These are phyloP conservation scores for Melipona beecheii DNA, from an alignment of 2,888 invertebrate species.

Conservation along the genomic window DNA sequence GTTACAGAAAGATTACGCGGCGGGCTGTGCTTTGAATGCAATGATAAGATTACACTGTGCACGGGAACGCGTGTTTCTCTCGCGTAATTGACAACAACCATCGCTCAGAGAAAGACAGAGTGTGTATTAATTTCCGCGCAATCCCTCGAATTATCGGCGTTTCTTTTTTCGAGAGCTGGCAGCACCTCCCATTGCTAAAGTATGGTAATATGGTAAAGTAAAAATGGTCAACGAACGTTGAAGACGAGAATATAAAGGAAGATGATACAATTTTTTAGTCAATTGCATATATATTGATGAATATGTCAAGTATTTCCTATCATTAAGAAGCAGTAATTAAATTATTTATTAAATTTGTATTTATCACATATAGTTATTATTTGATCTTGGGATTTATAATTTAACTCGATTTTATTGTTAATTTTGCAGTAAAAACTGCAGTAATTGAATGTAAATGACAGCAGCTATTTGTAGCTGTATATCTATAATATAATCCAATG, in stretches of 20 bases:
- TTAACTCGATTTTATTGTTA: too few species aligned
- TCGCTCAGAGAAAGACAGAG: neutral
- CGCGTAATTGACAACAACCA: neutral
- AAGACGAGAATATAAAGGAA: too few species aligned
- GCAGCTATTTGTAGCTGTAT: too few species aligned
- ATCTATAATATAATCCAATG: too few species aligned
- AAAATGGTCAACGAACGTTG: neutral
- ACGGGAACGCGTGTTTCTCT: neutral
- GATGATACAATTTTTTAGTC: neutral
- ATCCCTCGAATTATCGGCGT: neutral
- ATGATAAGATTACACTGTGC: conserved; percentile 28
- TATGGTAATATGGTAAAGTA: too few species aligned
- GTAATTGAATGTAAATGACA: too few species aligned
- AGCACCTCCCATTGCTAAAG: too few species aligned
- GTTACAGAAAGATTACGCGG: conserved; percentile 45
- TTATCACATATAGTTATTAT: too few species aligned
- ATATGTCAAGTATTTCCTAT: neutral
- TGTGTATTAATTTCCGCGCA: neutral
- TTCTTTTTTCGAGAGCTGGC: neutral
- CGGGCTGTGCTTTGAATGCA: conserved; percentile 11
- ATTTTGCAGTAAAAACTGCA: too few species aligned
- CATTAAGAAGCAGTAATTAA: neutral
- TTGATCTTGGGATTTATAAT: too few species aligned
- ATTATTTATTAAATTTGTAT: too few species aligned
- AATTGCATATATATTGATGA: neutral